Evolutionary conservation across 2,797 vertebrate species (phyloP), one percentile per base, ranked within the genome.

Genomic region (Sebastes matsubarae): DNA sequence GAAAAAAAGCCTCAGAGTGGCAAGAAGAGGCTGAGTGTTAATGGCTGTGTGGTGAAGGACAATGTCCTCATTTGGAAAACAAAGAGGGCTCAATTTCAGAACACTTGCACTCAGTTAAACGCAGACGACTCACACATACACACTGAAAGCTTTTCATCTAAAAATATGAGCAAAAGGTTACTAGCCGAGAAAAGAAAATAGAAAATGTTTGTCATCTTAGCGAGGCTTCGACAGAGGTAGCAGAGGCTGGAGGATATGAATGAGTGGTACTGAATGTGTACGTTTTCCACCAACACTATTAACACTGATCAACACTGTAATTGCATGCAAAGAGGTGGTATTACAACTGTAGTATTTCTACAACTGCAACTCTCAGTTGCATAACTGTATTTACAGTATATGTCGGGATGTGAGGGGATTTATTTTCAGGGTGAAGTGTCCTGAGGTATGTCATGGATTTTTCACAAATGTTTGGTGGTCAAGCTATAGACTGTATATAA

Each of bases 31-130:
- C 75, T 34, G 75, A 34, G 70, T 42, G 77, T 61, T 69, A 71
- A 77, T n/a, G 64, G 46, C 7, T 50, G 16, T 22, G 78, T 36
- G 61, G 54, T 69, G 77, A 90, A 87, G 87, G 80, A 88, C 82
- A 59, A 63, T 36, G 50, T 46, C 36, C 81, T 83, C 72, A 79
- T 90, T 85, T 84, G 38, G 72, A 82, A 81, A 85, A 83, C 72
- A 72, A 79, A 84, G 61, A 10, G 8, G 38, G 29, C 14, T 73
- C 52, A 10, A 24, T 79, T 63, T 71, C 30, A 16, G 5, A 74
- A 50, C 11, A 20, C 12, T 52, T 12, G 3, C 27, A 46, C 24
- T 60, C 8, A 11, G 12, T 34, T 25, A 38, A 24, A 32, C 1
- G 27, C 10, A 32, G 11, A 55, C 20, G 22, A 73, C 30, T 9